Base-by-base conservation (phyloP, 2,797 vertebrate genomes). In the Decapterus maruadsi region DNA sequence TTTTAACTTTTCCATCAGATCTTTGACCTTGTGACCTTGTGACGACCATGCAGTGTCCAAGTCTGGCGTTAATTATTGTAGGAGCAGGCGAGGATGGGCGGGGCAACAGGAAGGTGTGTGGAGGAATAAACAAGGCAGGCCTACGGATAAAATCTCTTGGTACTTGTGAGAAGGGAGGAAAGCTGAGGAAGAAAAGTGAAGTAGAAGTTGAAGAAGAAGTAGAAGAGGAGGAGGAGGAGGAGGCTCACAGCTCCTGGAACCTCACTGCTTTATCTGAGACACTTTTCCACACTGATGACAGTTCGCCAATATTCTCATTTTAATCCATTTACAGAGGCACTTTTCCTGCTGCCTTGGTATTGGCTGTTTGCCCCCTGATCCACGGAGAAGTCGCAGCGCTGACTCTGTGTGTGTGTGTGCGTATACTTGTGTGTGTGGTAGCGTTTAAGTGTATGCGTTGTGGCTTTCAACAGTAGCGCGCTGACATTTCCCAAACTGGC, bases 401-500 rank as follows among this genome's bases (percentile, higher is more conserved):
- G 40, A 42, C 40, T 11, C 11, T 20, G 38, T 16, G 68, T 55
- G 68, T 22, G 75, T 66, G 43, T 57, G 53, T 36, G 42, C 61
- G 17, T 29, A 16, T 34, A 40, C 36, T 17, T 57, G 40, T 48
- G 38, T 53, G 19, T 40, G 51, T 54, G 12, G 43, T 19, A n/a
- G 29, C 20, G 62, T 29, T 12, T 6, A 13, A 2, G 58, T 66
- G 14, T 36, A 1, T 22, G 57, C 6, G 29, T 36, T 7, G 56
- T 34, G 54, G 48, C 56, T 60, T 56, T 73, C 31, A 56, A 58
- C 34, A 0, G 61, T 29, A 11, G 42, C 40, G 22, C 12, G 5
- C 40, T 77, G 83, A 85, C 78, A 83, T 86, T 85, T 86, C 57
- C 63, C 48, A 71, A 71, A 62, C 74, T 17, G 71, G 58, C 46